These are phyloP conservation scores for Rotaria socialis DNA, from an alignment of 2,888 invertebrate genomes.

Conservation along the genomic window DNA sequence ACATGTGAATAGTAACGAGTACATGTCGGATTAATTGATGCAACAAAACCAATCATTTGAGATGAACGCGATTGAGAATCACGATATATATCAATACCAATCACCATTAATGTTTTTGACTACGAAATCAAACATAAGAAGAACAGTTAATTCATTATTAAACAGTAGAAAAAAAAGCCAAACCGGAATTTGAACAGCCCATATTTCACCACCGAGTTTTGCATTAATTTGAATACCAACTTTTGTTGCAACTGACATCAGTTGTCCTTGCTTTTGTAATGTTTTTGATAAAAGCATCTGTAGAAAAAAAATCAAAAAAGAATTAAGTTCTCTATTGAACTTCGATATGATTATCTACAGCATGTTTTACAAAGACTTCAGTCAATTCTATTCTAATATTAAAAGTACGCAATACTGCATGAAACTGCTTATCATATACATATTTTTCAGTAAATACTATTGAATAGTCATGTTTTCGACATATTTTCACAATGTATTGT, in stretches of 20 bases:
- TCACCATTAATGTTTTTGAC: constrained; percentile 37
- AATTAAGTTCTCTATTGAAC: too few relatives aligned
- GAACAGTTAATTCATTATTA: too few relatives aligned
- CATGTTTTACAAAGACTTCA: too few relatives aligned
- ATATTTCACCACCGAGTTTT: constrained; percentile 46
- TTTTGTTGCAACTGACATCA: constrained; percentile 43
- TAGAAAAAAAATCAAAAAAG: background rate
- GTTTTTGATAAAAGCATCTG: constrained; percentile 41
- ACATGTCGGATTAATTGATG: constrained; percentile 69
- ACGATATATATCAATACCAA: constrained; percentile 46
- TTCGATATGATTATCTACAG: too few relatives aligned
- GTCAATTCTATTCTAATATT: too few relatives aligned
- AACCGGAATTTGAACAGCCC: constrained; percentile 39
- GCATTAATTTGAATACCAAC: constrained; percentile 46
- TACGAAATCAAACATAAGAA: background rate
- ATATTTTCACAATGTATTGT: too few relatives aligned
- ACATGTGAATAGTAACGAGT: constrained; percentile 72
- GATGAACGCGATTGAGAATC: constrained; percentile 15
- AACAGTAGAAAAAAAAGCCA: background rate
- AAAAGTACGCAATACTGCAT: too few relatives aligned
- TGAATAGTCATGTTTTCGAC: too few relatives aligned
- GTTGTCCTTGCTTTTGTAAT: constrained; percentile 38
- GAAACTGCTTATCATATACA: too few relatives aligned
- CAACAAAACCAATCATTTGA: constrained; percentile 71
- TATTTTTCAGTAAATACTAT: too few relatives aligned